These are phyloP conservation scores for Carassius carassius DNA, from an alignment of 2,113 vertebrate genomes.

Conservation along the genomic window DNA sequence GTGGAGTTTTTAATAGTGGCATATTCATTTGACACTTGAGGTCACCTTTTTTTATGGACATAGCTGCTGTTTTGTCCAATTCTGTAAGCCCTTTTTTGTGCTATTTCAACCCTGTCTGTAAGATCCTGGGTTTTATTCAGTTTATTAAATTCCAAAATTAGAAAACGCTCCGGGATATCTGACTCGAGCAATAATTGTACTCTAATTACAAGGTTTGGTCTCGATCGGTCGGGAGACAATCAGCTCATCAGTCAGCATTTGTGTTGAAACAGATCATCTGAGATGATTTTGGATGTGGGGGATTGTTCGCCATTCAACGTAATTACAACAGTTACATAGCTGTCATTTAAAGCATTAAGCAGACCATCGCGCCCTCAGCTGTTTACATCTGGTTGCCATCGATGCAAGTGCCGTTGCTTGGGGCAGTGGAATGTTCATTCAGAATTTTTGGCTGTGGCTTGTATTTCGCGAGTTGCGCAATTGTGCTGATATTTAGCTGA, in stretches of 20 bases:
- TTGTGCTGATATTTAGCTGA: slow-evolving; percentile 45
- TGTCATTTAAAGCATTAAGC: slow-evolving; percentile 53
- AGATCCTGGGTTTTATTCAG: background rate
- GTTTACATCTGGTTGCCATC: slow-evolving; percentile 55
- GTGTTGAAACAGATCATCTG: slow-evolving; percentile 39
- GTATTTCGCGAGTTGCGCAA: slow-evolving; percentile 32
- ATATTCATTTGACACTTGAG: background rate
- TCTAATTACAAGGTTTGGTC: slow-evolving; percentile 46
- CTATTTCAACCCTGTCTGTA: background rate
- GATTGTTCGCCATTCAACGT: slow-evolving; percentile 28
- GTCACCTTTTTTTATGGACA: background rate
- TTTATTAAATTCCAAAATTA: slow-evolving; percentile 16
- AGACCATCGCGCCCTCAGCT: slow-evolving; percentile 48
- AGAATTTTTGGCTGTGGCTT: slow-evolving; percentile 40
- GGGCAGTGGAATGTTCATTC: slow-evolving; percentile 53
- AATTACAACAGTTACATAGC: slow-evolving; percentile 54
- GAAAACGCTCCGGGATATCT: background rate
- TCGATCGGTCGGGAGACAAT: slow-evolving; percentile 18
- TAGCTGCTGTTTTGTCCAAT: background rate
- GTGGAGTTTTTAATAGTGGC: background rate
- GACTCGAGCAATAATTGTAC: slow-evolving; percentile 16
- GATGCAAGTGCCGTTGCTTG: slow-evolving; percentile 44
- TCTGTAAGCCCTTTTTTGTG: background rate
- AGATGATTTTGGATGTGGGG: slow-evolving; percentile 29
- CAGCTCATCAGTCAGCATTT: slow-evolving; percentile 35